Evolutionary conservation across 2,113 vertebrate species (phyloP), one percentile per base, ranked within the genome.

Genomic region (Myotis yumanensis): DNA sequence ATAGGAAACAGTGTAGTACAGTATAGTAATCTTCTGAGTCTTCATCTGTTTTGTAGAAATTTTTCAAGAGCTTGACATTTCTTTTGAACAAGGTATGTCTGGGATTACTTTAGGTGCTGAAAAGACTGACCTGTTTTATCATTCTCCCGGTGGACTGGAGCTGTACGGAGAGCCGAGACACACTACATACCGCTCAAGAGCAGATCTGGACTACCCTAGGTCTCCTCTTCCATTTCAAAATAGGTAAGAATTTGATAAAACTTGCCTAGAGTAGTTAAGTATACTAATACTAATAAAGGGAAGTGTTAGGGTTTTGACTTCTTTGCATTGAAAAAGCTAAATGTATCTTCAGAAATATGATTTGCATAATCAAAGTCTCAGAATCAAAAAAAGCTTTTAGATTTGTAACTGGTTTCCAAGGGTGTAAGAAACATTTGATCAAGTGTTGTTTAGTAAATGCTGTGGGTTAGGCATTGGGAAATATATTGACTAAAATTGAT

Each of bases 161-260:
- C 97, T 98, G 20, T 99, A 98, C 93, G 98, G 98, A 97, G 99
- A 99, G 3, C 98, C 98, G 59, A 98, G 98, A 89, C 98, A 98
- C 35, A 95, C 97, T 35, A 89, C 98, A 16, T 98, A 98, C 69
- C 98, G 99, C 69, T 98, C 99, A 46, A 98, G 99, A 72, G 99
- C 98, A 90, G 99, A 98, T 87, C 98, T 98, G n/a, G 99, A 99
- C 77, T 99, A 98, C 43, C 98, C 99, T 57, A 98, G 98, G 95
- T 99, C 98, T 40, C 98, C 98, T 69, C 76, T 98, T 93, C 98
- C 98, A n/a, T 98, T 98, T 83, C 98, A 98, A 0, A 98, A 98
- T 95, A 99, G 99, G 98, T 99, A 96, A 20, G 6, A 94, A 91
- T 72, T 35, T 76, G 37, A 69, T 28, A 25, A 80, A 73, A 48